Evolutionary conservation across 2,113 vertebrate species (phyloP).

Genomic region (Otis tarda): DNA sequence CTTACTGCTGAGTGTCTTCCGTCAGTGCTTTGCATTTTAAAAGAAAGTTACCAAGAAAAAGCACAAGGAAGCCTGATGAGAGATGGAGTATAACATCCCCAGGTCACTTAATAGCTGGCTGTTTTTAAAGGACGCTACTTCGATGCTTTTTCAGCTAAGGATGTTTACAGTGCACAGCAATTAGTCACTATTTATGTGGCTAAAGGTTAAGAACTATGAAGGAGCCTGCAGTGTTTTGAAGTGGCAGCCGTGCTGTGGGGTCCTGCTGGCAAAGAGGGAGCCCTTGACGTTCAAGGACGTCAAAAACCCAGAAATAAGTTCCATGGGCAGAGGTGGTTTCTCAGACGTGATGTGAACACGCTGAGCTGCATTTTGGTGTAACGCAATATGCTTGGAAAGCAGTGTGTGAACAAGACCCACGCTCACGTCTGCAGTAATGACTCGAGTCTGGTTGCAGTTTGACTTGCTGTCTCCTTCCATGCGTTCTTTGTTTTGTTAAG

Average conservation of each 20-base stretch:
- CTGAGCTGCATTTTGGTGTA: not conserved
- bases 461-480: slow-evolving; percentile 27
- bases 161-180: not conserved
- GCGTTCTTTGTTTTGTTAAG: slow-evolving; percentile 49
- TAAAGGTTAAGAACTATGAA: not conserved
- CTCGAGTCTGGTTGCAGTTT: slow-evolving; percentile 30
- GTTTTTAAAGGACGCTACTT: not conserved
- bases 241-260: not conserved
- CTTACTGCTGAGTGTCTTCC: not conserved
- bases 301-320: not conserved
- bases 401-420: not conserved
- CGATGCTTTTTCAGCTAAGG: not conserved
- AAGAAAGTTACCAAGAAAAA: not conserved
- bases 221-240: not conserved
- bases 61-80: not conserved
- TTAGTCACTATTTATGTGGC: not conserved
- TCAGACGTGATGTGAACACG: fast-evolving
- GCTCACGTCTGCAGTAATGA: not conserved
- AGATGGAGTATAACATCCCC: not conserved
- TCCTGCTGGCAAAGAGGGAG: not conserved
- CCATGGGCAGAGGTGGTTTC: not conserved
- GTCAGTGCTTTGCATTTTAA: not conserved
- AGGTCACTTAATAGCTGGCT: not conserved
- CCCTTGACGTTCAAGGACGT: not conserved
- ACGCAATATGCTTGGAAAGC: not conserved